Conservation (phyloP, 2,797 vertebrate genomes). For the Malacoraja senta region DNA sequence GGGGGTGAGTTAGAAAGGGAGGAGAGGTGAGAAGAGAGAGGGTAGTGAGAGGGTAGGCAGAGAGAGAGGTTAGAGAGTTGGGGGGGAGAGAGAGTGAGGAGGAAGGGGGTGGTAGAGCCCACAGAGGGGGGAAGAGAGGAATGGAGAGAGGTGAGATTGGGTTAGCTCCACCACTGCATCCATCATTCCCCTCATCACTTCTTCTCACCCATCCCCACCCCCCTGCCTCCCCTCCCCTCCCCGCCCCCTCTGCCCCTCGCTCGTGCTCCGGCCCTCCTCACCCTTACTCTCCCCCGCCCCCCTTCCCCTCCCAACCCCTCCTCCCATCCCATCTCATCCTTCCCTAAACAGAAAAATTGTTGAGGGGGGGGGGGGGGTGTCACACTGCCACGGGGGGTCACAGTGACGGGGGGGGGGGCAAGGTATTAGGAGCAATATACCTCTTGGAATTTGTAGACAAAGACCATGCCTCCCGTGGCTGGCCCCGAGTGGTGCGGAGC, state of each 20-base stretch:
- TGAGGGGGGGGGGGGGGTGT: no score
- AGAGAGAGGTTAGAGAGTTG: not conserved
- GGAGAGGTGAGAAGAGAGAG: not conserved
- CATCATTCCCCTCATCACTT: no score
- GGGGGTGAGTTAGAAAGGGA: not conserved
- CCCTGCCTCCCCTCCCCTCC: not conserved
- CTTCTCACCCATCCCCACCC: not conserved
- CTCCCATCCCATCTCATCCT: no score
- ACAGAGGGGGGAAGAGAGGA: not conserved
- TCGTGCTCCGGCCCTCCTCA: fast-evolving
- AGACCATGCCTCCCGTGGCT: not conserved
- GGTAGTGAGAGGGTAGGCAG: no score
- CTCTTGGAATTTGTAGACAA: not conserved
- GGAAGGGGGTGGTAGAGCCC: not conserved
- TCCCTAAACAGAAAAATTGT: no score
- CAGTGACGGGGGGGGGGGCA: no score
- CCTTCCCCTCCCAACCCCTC: not conserved
- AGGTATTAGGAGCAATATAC: no score
- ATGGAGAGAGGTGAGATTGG: not conserved
- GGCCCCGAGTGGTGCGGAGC: not conserved
- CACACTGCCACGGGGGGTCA: no score
- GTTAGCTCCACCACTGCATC: no score
- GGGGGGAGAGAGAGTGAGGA: not conserved
- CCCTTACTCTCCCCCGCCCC: not conserved
- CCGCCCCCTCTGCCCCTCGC: not conserved